Evolutionary conservation across 2,797 vertebrate genomes (phyloP).

Genomic region (Diplodus puntazzo): DNA sequence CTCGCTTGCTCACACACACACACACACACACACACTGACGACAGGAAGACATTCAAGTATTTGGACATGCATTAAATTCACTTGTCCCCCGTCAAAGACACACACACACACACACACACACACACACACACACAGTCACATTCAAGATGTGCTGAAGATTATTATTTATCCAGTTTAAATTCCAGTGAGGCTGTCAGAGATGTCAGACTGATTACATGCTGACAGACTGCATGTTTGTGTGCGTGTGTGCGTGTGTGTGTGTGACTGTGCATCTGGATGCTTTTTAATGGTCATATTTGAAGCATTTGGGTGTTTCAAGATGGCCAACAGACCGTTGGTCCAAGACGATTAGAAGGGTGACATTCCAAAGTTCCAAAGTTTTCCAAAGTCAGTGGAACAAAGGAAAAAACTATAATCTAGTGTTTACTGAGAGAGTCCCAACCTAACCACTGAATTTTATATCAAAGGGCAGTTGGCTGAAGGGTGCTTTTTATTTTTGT

Average conservation of each 20-base stretch:
- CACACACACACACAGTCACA: constrained; percentile 13
- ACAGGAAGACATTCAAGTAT: not conserved
- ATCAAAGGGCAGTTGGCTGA: not conserved
- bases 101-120: constrained; percentile 15
- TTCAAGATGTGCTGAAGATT: constrained; percentile 40
- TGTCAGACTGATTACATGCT: constrained; percentile 56
- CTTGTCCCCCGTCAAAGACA: not conserved
- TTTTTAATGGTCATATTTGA: constrained; percentile 12
- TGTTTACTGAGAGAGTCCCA: not conserved
- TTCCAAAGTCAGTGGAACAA: not conserved
- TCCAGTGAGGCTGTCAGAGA: constrained; percentile 48
- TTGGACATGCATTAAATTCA: not conserved
- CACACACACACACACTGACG: not conserved
- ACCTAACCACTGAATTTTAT: not conserved
- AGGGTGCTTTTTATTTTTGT: not conserved
- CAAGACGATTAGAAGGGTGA: not conserved
- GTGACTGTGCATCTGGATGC: not conserved
- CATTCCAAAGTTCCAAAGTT: not conserved
- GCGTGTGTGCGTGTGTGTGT: not conserved
- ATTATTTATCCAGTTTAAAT: constrained; percentile 62
- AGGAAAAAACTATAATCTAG: not conserved
- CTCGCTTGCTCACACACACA: not conserved
- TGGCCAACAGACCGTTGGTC: not conserved
- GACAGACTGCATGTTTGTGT: constrained; percentile 11
- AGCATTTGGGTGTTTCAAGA: constrained; percentile 7